Base-by-base conservation (phyloP, 2,113 vertebrate genomes). In the Dascyllus trimaculatus region DNA sequence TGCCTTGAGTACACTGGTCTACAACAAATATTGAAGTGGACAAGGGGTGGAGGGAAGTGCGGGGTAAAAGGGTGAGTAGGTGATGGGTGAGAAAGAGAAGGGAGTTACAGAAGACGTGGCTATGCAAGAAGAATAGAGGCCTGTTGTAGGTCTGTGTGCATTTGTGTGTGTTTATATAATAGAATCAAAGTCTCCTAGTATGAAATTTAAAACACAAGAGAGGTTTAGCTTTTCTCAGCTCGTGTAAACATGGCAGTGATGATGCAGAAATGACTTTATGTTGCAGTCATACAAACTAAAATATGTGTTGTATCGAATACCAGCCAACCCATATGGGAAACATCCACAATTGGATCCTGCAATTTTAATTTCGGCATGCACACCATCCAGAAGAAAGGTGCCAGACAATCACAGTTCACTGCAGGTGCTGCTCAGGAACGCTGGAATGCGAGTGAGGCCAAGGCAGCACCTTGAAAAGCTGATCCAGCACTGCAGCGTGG, bases 1-100 rank as follows among this genome's bases (percentile, higher is more conserved):
- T 77, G 65, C 18, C 60, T 68, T 22, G 14, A 78, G 38, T 58
- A 25, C 62, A 62, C 67, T 54, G 43, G 25, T 61, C 38, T 58
- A 60, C 60, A 62, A 59, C 75, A 61, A 57, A 74, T 57, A 86
- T 77, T 80, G 65, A 82, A 84, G 40, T 15, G 57, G 85, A 88
- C 84, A 87, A 78, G 71, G 64, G 48, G 59, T 80, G 60, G 80
- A 73, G 68, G 13, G 68, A 53, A 72, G 61, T 24, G 29, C 25
- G 29, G 66, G 79, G 79, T 81, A 58, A 80, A 82, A 70, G 62
- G 80, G 56, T 82, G 72, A 80, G 40, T 29, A 73, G 70, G 58
- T 22, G 70, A 29, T 11, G 57, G 19, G 53, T 26, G 71, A 52
- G 24, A 22, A 72, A 29, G 24, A 29, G 52, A 75, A 45, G 57